Percentiles rank a stretch among this genome's conserved stretches.
Evolutionary conservation across 2,888 invertebrate genomes (phyloP).

Genomic region (Pachymerium ferrugineum): DNA sequence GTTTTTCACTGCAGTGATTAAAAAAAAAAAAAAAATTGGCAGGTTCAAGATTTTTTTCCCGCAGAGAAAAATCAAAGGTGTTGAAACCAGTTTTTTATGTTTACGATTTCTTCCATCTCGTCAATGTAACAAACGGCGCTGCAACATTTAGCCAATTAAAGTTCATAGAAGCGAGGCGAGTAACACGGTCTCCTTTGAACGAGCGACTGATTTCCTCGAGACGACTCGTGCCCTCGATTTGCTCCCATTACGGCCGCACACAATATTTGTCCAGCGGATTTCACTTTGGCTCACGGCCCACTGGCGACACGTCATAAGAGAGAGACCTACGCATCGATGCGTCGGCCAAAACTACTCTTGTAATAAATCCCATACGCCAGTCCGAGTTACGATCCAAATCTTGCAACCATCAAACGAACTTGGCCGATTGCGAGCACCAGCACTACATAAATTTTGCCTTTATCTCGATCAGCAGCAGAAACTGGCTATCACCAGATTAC

Average conservation of each 20-base stretch:
- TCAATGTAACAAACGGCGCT: neutral
- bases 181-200: neutral
- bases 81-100: neutral
- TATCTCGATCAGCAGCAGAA: slow-evolving; percentile 21
- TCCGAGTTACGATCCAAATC: slow-evolving; percentile 5
- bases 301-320: slow-evolving; percentile 7
- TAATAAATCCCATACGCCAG: slow-evolving; percentile 10
- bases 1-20: neutral
- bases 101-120: neutral
- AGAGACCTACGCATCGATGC: slow-evolving; percentile 5
- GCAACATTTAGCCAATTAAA: neutral
- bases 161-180: slow-evolving; percentile 9
- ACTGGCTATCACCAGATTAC: slow-evolving; percentile 21
- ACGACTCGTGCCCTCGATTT: neutral
- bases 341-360: slow-evolving; percentile 10
- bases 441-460: slow-evolving; percentile 18
- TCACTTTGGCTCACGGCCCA: slow-evolving; percentile 7
- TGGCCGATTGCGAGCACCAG: slow-evolving; percentile 5
- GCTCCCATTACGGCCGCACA: neutral
- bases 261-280: slow-evolving; percentile 21
- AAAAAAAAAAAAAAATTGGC: no score
- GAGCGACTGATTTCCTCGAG: neutral
- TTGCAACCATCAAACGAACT: slow-evolving; percentile 15
- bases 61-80: neutral
- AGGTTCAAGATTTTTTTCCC: neutral